Conservation (phyloP, 2,888 invertebrate genomes). For the Dryomyza anilis region DNA sequence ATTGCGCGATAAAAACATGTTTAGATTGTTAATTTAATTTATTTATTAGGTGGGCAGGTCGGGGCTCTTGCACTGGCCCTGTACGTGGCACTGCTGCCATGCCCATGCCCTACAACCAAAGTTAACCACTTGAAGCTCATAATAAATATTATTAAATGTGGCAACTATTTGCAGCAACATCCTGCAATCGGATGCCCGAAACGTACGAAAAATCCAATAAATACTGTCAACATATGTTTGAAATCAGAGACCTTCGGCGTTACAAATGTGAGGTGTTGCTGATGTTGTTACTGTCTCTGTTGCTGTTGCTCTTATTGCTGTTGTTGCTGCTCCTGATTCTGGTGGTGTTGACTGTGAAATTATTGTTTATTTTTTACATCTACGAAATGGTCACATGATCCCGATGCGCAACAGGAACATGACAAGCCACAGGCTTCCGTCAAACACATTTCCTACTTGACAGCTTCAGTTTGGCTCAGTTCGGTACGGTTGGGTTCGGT, state of each 20-base stretch:
- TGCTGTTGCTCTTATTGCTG: no score
- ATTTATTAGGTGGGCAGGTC: no score
- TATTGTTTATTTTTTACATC: not conserved
- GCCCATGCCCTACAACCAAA: no score
- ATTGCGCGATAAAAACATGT: not conserved
- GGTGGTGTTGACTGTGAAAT: no score
- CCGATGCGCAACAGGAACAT: not conserved
- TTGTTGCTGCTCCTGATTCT: no score
- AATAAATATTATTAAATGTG: not conserved
- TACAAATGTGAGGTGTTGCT: not conserved
- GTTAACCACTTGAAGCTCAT: not conserved
- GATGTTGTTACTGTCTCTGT: no score
- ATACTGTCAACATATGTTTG: no score
- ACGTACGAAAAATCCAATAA: not conserved
- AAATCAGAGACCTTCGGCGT: no score
- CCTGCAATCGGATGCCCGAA: not conserved
- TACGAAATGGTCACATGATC: constrained; percentile 1
- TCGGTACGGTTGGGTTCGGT: not conserved
- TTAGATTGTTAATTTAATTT: not conserved
- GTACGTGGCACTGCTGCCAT: no score
- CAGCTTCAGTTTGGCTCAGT: not conserved
- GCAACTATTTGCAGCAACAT: not conserved
- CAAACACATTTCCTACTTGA: constrained; percentile 18
- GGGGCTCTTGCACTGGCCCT: no score
- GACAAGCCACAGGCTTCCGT: constrained; percentile 13